These are phyloP conservation scores for Chrysolina oricalcia DNA, from an alignment of 2,888 invertebrate species.

Conservation along the genomic window DNA sequence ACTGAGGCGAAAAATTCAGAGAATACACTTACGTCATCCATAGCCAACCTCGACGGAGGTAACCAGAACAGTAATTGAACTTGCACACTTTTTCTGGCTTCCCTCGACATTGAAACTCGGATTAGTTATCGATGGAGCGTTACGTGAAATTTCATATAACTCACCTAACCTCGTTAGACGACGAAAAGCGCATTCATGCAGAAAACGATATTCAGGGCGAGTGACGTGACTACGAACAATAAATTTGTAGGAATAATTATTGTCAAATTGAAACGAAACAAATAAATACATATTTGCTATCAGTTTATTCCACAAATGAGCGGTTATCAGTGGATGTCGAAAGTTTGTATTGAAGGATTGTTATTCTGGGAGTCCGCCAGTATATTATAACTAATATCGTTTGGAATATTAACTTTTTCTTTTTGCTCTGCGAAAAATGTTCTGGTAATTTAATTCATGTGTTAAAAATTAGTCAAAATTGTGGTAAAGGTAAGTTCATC, in stretches of 20 bases:
- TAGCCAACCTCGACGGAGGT: neutral
- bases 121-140: neutral
- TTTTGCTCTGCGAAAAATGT: too few species aligned
- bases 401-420: too few species aligned
- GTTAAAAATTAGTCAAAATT: too few species aligned
- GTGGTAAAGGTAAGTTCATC: too few species aligned
- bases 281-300: neutral
- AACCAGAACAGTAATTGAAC: neutral
- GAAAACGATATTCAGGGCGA: neutral
- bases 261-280: neutral
- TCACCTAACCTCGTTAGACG: slow-evolving; percentile 11
- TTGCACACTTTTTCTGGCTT: slow-evolving; percentile 16
- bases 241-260: neutral
- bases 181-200: slow-evolving; percentile 13
- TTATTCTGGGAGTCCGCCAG: neutral
- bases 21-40: neutral
- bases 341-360: neutral
- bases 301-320: neutral
- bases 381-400: too few species aligned
- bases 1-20: neutral
- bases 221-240: neutral
- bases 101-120: slow-evolving; percentile 3
- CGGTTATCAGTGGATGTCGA: neutral
- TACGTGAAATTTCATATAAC: neutral
- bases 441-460: too few species aligned